A percentile compares a stretch with the other conserved stretches of the same genome.
Evolutionary conservation across 2,797 vertebrate species (phyloP).

Genomic region (Rhinoraja longicauda): DNA sequence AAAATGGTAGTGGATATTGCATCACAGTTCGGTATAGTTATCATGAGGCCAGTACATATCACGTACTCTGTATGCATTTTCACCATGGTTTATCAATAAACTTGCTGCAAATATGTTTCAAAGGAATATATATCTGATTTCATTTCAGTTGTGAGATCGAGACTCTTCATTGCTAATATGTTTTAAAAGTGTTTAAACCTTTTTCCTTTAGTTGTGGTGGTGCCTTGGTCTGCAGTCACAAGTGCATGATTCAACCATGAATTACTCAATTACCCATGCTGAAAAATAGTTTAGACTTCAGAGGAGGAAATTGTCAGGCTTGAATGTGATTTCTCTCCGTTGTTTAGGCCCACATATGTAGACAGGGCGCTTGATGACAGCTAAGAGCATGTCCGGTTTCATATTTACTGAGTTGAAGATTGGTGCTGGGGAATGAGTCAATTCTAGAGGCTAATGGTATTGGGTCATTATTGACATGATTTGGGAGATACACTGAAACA

Average conservation of each 20-base stretch:
- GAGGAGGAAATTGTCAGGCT: background rate
- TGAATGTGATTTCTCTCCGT: background rate
- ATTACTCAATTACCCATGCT: background rate
- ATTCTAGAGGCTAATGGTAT: background rate
- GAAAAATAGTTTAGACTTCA: background rate
- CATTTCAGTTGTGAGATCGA: background rate
- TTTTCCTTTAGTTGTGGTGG: background rate
- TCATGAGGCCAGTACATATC: background rate
- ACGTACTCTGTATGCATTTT: background rate
- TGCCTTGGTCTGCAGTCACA: background rate
- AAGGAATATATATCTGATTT: background rate
- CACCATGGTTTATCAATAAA: slow-evolving; percentile 4
- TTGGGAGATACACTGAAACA: no score
- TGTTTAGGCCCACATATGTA: no score
- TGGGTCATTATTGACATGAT: no score
- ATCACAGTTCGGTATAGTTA: background rate
- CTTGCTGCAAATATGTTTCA: background rate
- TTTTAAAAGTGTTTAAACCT: background rate
- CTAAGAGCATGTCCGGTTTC: background rate
- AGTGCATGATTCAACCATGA: background rate
- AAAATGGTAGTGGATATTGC: background rate
- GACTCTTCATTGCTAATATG: background rate
- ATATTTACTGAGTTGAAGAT: background rate
- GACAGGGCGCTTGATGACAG: background rate
- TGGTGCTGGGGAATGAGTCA: background rate